These are phyloP conservation scores for Misgurnus mizolepis DNA, from an alignment of 2,113 vertebrate species.

Conservation along the genomic window DNA sequence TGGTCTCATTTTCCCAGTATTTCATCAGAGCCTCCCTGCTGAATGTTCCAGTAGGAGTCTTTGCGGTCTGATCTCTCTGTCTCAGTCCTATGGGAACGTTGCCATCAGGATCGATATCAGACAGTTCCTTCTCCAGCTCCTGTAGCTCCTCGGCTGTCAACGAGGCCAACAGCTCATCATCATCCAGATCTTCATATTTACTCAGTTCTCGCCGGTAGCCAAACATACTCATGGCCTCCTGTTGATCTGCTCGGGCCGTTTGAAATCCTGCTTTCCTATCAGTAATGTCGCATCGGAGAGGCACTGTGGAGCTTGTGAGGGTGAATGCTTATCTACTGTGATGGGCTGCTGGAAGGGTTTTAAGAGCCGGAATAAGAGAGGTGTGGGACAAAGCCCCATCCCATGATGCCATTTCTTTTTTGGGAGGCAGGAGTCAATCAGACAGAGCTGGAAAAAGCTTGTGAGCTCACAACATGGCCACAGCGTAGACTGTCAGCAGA, in stretches of 20 bases:
- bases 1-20: conserved; percentile 96
- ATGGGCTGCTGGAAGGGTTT: conserved; percentile 76
- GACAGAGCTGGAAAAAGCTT: conserved; percentile 89
- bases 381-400: conserved; percentile 78
- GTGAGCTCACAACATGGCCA: conserved; percentile 83
- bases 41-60: conserved; percentile 92
- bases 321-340: conserved; percentile 74
- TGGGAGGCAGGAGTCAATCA: conserved; percentile 86
- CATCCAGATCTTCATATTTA: conserved; percentile 98
- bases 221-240: conserved; percentile 86
- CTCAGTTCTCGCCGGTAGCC: conserved; percentile 94
- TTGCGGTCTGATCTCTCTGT: conserved; percentile 93
- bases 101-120: conserved; percentile 89
- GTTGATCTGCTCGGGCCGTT: background rate
- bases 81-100: conserved; percentile 90
- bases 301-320: background rate
- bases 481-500: conserved; percentile 74
- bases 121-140: conserved; percentile 91
- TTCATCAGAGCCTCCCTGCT: conserved; percentile 92
- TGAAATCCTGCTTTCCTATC: conserved; percentile 11
- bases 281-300: conserved; percentile 1
- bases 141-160: conserved; percentile 91
- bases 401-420: conserved; percentile 92
- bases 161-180: conserved; percentile 93
- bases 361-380: conserved; percentile 79